Conservation (phyloP, 2,888 invertebrate species). For the Apotomis capreana region DNA sequence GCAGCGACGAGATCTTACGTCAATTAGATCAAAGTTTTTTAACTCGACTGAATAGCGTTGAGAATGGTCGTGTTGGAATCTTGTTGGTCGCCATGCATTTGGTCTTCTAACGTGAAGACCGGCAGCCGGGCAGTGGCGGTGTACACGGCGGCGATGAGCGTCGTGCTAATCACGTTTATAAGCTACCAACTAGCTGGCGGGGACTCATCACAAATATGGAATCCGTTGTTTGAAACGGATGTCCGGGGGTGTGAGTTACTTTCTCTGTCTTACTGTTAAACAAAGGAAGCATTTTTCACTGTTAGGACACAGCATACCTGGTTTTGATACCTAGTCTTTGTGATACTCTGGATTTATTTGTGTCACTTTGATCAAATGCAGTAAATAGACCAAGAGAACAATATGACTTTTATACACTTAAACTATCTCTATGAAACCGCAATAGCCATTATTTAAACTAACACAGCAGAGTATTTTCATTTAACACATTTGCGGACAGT, state of each 20-base stretch:
- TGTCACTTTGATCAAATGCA: too few species aligned
- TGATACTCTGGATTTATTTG: too few species aligned
- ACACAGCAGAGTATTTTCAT: too few species aligned
- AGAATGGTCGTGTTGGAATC: conserved; percentile 89
- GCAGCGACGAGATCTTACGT: too few species aligned
- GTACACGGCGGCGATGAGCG: conserved; percentile 89
- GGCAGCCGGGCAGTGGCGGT: conserved; percentile 91
- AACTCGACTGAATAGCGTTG: conserved; percentile 26
- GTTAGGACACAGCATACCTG: too few species aligned
- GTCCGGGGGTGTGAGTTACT: conserved; percentile 86
- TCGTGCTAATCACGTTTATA: conserved; percentile 89
- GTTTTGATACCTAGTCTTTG: too few species aligned
- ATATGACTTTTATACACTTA: too few species aligned
- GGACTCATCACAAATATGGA: conserved; percentile 94
- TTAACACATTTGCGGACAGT: too few species aligned
- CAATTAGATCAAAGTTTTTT: background rate
- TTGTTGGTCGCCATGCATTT: conserved; percentile 95
- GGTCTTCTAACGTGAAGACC: conserved; percentile 89
- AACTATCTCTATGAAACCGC: too few species aligned
- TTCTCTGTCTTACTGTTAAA: background rate
- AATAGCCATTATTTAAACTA: too few species aligned
- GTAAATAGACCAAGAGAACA: too few species aligned
- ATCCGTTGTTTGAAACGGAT: conserved; percentile 94
- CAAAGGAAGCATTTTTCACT: too few species aligned
- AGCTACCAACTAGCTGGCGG: conserved; percentile 92